These are phyloP conservation scores for Tenebrio molitor DNA, from an alignment of 1,140 invertebrate species.

Conservation along the genomic window DNA sequence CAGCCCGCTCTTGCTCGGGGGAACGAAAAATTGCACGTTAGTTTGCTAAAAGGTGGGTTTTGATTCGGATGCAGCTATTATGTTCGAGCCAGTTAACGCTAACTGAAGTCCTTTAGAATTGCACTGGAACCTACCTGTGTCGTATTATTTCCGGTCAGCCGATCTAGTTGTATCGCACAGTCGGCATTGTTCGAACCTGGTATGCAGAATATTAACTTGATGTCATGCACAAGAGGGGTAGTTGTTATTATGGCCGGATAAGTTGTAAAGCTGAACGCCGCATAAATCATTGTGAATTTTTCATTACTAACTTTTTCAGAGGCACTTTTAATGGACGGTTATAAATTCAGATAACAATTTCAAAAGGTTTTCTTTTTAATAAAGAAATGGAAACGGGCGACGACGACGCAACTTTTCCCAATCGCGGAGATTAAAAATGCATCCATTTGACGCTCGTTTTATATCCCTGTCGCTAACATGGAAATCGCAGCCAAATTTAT, in stretches of 20 bases:
- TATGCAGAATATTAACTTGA: slow-evolving; percentile 21
- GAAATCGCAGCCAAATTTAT: neutral
- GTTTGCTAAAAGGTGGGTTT: no score
- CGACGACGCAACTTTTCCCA: slow-evolving; percentile 12
- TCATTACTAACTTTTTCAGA: slow-evolving; percentile 48
- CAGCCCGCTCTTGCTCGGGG: no score
- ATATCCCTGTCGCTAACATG: neutral
- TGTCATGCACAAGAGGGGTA: neutral
- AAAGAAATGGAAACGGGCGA: slow-evolving; percentile 30
- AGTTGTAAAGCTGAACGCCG: slow-evolving; percentile 3
- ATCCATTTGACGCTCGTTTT: neutral
- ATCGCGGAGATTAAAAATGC: slow-evolving; percentile 21
- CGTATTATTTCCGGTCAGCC: slow-evolving; percentile 28
- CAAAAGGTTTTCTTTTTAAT: slow-evolving; percentile 48
- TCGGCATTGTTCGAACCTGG: slow-evolving; percentile 2
- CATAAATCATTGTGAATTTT: slow-evolving; percentile 50
- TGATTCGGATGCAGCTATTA: no score
- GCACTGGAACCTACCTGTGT: slow-evolving; percentile 8
- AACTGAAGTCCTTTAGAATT: neutral
- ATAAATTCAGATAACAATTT: slow-evolving; percentile 51
- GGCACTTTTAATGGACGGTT: slow-evolving; percentile 43
- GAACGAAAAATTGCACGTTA: no score
- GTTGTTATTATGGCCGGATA: slow-evolving; percentile 18
- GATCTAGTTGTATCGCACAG: slow-evolving; percentile 13
- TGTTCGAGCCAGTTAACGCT: slow-evolving; percentile 13